Evolutionary conservation across 2,113 vertebrate genomes (phyloP), one percentile per base, ranked within the genome.

Genomic region (Phalacrocorax brasilianus): DNA sequence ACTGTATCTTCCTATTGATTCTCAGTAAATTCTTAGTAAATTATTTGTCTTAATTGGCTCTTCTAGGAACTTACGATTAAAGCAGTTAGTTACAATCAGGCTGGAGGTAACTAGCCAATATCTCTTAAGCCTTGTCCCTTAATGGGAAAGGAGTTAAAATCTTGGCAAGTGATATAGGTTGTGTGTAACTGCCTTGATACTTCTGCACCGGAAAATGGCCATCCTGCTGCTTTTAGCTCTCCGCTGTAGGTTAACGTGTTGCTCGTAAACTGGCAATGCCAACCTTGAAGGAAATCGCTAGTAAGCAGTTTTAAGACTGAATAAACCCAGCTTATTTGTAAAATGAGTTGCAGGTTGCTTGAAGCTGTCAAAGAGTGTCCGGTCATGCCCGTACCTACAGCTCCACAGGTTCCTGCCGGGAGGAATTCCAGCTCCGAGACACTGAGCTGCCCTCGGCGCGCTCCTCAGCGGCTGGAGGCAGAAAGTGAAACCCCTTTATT

Each of bases 241-340:
- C 11, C 23, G 3, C 14, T 2, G 0, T 6, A 26, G 40, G 49
- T 45, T 82, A 73, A 26, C 0, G 0, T 24, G 23, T 20, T 66
- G 35, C 55, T 79, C 30, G 47, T 55, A 38, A 68, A 33, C 28
- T 44, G 61, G 47, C 11, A 7, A 47, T 33, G 17, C 22, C 63
- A 70, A 44, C 47, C 23, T 33, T 56, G 56, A 52, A 56, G 80
- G 47, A 74, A 63, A 42, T 6, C 26, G 50, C 44, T 42, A 38
- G 20, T 59, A 38, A 87, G 59, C 32, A 10, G 44, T 55, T 92
- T 77, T 74, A 80, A 77, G 22, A 50, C 50, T 66, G 32, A 53
- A 38, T 52, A 70, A 88, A 74, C 65, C 45, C 23, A 1, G 11
- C 23, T 89, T 71, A 20, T 91, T 94, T 87, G 81, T 71, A 55